phyloP scores from a whole-genome alignment of 2,113 vertebrate species.

The Eudyptes chrysolophus region DNA sequence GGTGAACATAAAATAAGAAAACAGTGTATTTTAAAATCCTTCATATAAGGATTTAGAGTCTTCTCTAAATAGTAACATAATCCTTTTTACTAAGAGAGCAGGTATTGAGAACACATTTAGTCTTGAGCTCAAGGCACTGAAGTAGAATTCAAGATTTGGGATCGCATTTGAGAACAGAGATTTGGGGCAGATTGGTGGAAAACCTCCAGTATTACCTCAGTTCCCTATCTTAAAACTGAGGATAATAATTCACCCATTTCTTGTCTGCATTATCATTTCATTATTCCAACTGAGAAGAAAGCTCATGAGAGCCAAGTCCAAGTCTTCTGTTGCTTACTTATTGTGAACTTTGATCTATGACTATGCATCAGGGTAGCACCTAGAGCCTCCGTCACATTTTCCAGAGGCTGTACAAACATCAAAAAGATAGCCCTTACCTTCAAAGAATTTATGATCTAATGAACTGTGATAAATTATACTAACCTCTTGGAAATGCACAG shows the following conservation, averaged over 20 bases:
- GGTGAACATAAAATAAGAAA: not conserved
- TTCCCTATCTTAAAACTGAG: not conserved
- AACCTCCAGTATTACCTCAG: not conserved
- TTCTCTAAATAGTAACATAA: not conserved
- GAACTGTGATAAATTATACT: not conserved
- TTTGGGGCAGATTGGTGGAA: not conserved
- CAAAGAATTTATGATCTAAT: conserved; percentile 6
- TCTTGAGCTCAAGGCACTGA: not conserved
- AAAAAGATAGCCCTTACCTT: not conserved
- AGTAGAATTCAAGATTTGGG: not conserved
- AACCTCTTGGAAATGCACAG: not conserved
- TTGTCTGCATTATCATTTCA: not conserved
- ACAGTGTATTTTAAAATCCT: not conserved
- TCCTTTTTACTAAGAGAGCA: not conserved
- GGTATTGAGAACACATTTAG: not conserved
- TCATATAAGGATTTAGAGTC: not conserved
- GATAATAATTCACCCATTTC: not conserved
- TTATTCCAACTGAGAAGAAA: not conserved
- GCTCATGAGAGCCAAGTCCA: not conserved
- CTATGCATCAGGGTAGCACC: not conserved
- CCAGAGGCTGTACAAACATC: not conserved
- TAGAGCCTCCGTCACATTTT: not conserved
- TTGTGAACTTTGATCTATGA: not conserved
- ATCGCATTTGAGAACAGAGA: not conserved
- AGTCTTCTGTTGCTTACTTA: not conserved